A percentile compares a stretch with the other conserved stretches of the same genome.
Conservation (phyloP, 2,888 invertebrate species). For the Danaus chrysippus region DNA sequence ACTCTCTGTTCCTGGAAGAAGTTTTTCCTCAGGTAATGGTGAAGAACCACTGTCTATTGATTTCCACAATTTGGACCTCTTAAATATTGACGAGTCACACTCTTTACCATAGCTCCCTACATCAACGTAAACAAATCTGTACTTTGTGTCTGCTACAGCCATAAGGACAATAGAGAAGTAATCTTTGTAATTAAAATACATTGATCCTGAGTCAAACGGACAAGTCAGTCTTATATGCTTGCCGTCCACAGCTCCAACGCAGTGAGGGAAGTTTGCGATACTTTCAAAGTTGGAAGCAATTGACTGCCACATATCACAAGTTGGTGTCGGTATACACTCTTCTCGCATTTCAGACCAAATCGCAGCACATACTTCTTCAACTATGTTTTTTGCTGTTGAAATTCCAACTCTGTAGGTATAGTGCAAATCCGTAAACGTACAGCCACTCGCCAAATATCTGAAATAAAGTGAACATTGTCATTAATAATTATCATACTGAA, state of each 20-base stretch:
- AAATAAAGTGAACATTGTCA: too few relatives aligned
- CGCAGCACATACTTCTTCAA: constrained; percentile 10
- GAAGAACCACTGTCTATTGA: constrained; percentile 25
- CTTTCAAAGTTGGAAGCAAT: constrained; percentile 31
- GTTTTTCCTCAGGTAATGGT: constrained; percentile 28
- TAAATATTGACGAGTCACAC: constrained; percentile 32
- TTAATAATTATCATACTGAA: too few relatives aligned
- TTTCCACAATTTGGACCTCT: constrained; percentile 34
- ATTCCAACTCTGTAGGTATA: constrained; percentile 30
- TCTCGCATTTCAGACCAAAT: constrained; percentile 9
- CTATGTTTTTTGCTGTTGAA: constrained; percentile 11
- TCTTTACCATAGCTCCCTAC: constrained; percentile 29
- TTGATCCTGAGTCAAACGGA: constrained; percentile 16
- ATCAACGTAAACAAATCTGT: constrained; percentile 29
- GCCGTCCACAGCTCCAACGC: constrained; percentile 25
- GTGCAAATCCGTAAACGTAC: constrained; percentile 31
- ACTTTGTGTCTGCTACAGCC: constrained; percentile 32
- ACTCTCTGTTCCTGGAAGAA: constrained; percentile 25
- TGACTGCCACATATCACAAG: constrained; percentile 28
- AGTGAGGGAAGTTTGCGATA: constrained; percentile 32
- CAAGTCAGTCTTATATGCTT: constrained; percentile 7
- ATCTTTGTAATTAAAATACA: constrained; percentile 34
- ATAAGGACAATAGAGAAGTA: constrained; percentile 31
- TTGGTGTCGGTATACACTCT: constrained; percentile 29
- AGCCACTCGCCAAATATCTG: constrained; percentile 31